Conservation (phyloP, 2,888 invertebrate species). For the Lycia hirtaria region DNA sequence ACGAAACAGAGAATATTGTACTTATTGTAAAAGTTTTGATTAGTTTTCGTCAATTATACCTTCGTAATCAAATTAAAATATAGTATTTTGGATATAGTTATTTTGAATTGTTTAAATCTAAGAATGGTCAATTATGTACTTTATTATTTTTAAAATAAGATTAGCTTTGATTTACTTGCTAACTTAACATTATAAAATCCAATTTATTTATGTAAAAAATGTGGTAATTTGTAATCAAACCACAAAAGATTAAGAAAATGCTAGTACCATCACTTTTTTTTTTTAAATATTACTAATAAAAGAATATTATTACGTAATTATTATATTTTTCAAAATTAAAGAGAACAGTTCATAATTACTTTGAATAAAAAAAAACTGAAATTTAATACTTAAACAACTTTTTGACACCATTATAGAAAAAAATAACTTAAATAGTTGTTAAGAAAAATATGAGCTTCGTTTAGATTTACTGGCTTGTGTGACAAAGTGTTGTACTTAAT, state of each 20-base stretch:
- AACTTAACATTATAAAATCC: slow-evolving; percentile 44
- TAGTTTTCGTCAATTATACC: slow-evolving; percentile 84
- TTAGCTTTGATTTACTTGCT: slow-evolving; percentile 57
- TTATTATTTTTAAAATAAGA: slow-evolving; percentile 73
- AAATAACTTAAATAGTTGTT: slow-evolving; percentile 75
- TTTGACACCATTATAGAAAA: slow-evolving; percentile 49
- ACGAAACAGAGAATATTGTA: slow-evolving; percentile 60
- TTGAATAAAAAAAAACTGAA: not conserved
- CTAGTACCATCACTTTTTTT: slow-evolving; percentile 35
- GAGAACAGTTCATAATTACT: not conserved
- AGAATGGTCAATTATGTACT: slow-evolving; percentile 82
- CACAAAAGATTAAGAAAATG: slow-evolving; percentile 6
- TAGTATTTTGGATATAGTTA: slow-evolving; percentile 81
- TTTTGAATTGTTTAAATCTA: slow-evolving; percentile 82
- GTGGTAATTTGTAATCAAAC: slow-evolving; percentile 9
- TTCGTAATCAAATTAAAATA: slow-evolving; percentile 72
- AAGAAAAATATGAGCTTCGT: slow-evolving; percentile 84
- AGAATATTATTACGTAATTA: not conserved
- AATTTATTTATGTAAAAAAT: slow-evolving; percentile 9
- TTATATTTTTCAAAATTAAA: slow-evolving; percentile 4
- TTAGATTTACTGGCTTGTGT: slow-evolving; percentile 83
- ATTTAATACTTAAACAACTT: not conserved
- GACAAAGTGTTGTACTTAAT: slow-evolving; percentile 72
- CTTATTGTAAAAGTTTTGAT: slow-evolving; percentile 72
- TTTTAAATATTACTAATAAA: not conserved